Evolutionary conservation across 2,888 invertebrate genomes (phyloP), one percentile per base, ranked within the genome.

Genomic region (Erebia palarica): DNA sequence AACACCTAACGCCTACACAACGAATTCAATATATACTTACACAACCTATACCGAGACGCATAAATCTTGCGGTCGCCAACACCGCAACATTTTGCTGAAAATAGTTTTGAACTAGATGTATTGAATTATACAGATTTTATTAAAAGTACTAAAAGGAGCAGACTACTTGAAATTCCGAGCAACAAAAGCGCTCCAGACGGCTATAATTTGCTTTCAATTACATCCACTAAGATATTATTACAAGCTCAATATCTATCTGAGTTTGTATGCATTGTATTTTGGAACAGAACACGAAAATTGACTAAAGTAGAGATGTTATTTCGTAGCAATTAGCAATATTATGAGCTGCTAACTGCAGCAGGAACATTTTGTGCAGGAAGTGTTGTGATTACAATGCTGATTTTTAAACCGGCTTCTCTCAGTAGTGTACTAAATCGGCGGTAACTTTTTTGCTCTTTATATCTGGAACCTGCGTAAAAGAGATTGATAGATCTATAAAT

Each of bases 121-220:
- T 49, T 63, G 63, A 63, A 63, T 63, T 47, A 61, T 11, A 21
- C 1, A 16, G 16, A 53, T 53, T 47, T 49, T 61, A 61, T 21
- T 14, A 44, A 42, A 47, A 16, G 61, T 47, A 18, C 14, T 44
- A 16, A 70, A 60, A 44, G 59, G 42, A 44, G 44, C 14, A 42
- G 27, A 14, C 59, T 73, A 68, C 59, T 70, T 73, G 71, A 68
- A 71, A 71, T 68, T 68, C 70, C 44, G 18, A 49, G 44, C 64
- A 68, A 55, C 51, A 44, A 58, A 51, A n/a, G 42, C 21, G 42
- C 65, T 18, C 47, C 69, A 76, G 75, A 76, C 76, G 77, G 67
- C 71, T 73, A 74, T 82, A 81, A 82, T 82, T 81, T 80, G 76
- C 77, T 63, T 76, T 69, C 72, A 71, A 66, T 75, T 73, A 76